Evolutionary conservation across 2,113 vertebrate species (phyloP), one percentile per base, ranked within the genome.

Genomic region (Acrocephalus arundinaceus): DNA sequence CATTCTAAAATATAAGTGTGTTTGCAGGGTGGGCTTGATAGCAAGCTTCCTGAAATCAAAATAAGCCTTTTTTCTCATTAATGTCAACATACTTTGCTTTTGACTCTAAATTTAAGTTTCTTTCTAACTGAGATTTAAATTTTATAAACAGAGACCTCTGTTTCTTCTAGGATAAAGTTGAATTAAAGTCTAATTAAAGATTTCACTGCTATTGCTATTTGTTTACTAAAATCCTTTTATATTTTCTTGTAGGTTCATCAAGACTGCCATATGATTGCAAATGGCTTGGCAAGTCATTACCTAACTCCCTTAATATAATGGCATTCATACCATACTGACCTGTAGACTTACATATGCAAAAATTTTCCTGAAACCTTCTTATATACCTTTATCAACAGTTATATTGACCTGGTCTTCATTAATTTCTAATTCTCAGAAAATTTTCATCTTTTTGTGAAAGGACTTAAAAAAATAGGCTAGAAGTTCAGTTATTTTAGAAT

Each of bases 171-270:
- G 37, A 62, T 51, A 46, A n/a, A n/a, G n/a, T 30, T 30, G 73
- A 90, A 89, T 45, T 48, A 23, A 63, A 57, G 21, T 51, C 48
- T 87, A 95, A 78, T 96, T 85, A 93, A 48, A 94, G 13, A 75
- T 85, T 73, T 85, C 48, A 68, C 31, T 90, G 45, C 18, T 87
- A 45, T 68, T 68, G 6, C 33, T 85, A 15, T 65, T 76, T 45
- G 31, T 72, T 71, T 58, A 49, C 8, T 31, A 33, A 90, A 85
- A 37, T 54, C 5, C 13, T 94, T 87, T 87, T 37, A 7, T 85
- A 84, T 85, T 88, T 90, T 74, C 31, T 90, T 71, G 7, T 63
- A 51, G 31, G 17, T 85, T 49, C 31, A n/a, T 85, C 84, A 88
- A 91, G 23, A 13, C 35, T 86, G 49, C n/a, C 86, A 24, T 37